Conservation (phyloP, 1,140 invertebrate genomes). For the Notospermus geniculatus region DNA sequence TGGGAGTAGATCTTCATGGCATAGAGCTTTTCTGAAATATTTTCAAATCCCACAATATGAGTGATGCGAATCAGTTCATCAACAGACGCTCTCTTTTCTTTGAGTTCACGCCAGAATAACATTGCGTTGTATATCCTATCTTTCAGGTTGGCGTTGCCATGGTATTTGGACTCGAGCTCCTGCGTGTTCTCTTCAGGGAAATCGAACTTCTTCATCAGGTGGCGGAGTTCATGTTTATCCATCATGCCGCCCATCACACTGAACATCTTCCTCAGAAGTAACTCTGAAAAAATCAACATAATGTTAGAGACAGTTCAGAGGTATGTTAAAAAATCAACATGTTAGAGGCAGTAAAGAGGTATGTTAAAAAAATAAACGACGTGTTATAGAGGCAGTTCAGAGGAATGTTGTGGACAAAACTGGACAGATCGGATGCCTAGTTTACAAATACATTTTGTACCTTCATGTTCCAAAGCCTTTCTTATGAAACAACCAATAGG, state of each 20-base stretch:
- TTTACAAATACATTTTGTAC: constrained; percentile 22
- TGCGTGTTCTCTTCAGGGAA: constrained; percentile 42
- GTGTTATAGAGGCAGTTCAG: not conserved
- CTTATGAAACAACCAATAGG: constrained; percentile 50
- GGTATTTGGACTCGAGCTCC: constrained; percentile 44
- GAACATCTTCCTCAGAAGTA: constrained; percentile 46
- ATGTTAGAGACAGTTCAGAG: too few species aligned
- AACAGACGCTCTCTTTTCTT: constrained; percentile 36
- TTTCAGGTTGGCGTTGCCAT: constrained; percentile 43
- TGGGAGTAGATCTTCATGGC: constrained; percentile 47
- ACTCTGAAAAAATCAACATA: constrained; percentile 30
- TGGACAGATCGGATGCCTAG: not conserved
- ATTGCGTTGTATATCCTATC: constrained; percentile 38
- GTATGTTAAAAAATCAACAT: not conserved
- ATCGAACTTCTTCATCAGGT: constrained; percentile 47
- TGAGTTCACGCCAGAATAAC: constrained; percentile 42
- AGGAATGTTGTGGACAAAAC: not conserved
- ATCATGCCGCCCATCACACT: constrained; percentile 37
- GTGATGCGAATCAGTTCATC: constrained; percentile 48
- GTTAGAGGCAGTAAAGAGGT: not conserved
- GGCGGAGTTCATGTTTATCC: constrained; percentile 46
- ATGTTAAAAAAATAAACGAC: not conserved
- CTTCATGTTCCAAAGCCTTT: constrained; percentile 45
- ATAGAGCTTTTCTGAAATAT: constrained; percentile 34
- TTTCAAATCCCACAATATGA: constrained; percentile 45